These are phyloP conservation scores for Diploptera punctata DNA, from an alignment of 2,888 invertebrate species.

Conservation along the genomic window DNA sequence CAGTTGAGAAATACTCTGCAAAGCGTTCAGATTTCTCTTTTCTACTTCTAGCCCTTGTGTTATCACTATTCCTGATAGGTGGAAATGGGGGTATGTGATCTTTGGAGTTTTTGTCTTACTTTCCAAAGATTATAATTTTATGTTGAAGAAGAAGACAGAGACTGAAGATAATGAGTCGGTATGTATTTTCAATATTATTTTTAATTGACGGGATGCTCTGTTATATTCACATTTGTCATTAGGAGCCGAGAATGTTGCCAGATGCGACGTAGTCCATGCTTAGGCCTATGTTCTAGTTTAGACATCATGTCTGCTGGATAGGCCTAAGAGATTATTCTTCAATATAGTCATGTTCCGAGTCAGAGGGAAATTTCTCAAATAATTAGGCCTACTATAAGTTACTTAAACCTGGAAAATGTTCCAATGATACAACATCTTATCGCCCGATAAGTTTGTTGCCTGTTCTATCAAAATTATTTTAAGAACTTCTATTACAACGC, in stretches of 20 bases:
- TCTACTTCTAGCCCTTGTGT: neutral
- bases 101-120: neutral
- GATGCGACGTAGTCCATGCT: neutral
- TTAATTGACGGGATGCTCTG: neutral
- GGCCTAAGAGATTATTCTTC: neutral
- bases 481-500: conserved; percentile 36
- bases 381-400: no score
- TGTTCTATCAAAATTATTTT: conserved; percentile 45
- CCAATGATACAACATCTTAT: conserved; percentile 44
- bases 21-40: neutral
- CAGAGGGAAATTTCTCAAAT: conserved; percentile 31
- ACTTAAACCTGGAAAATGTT: conserved; percentile 45
- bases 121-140: neutral
- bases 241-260: neutral
- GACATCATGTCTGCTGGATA: no score
- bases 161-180: neutral
- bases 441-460: conserved; percentile 46
- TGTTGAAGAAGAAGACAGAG: neutral
- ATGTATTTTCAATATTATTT: neutral
- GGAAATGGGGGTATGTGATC: neutral
- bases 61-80: neutral
- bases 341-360: neutral
- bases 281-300: no score
- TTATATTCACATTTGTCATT: neutral
- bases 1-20: neutral